Evolutionary conservation across 2,888 invertebrate species (phyloP), one percentile per base, ranked within the genome.

Genomic region (Onchidella celtica): DNA sequence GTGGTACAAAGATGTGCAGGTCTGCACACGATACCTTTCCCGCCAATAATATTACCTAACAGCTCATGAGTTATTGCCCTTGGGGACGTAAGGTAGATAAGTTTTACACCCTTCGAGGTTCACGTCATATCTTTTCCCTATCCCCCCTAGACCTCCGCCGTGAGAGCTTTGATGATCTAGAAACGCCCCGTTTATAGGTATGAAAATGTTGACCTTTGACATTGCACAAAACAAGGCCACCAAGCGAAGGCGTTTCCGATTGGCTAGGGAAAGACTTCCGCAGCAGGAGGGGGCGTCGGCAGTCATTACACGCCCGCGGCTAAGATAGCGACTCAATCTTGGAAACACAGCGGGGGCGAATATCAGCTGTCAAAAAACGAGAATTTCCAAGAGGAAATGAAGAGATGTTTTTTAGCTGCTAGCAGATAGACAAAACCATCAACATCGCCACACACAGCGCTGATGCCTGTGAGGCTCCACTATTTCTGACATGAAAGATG

Each of bases 231-330:
- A 70, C 69, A 55, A 61, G 69, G 29, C 78, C 59, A 69, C 70
- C 36, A 32, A 61, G 32, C 70, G n/a, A 29, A 32, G 40, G 59
- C 59, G 78, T 70, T 78, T 61, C 78, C 70, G 78, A 78, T 78
- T 78, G 78, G 78, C 17, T 78, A 34, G 61, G 38, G 34, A 6
- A 78, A 69, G 61, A 61, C 69, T 61, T 69, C 78, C 69, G 78
- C 78, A 78, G 78, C 78, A 61, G 78, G 78, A 78, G 78, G 78
- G 78, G 78, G 78, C 78, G 78, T 78, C 78, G 68, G 78, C 40
- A 69, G 78, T 70, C 70, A 78, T 78, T 78, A 78, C 61, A 40
- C 55, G 78, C 78, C 70, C 70, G 78, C 61, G 61, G 78, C 78
- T 27, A 24, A 69, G 78, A 78, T 78, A 78, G 78, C 78, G 78